These are phyloP conservation scores for Ditylenchus dipsaci DNA, from an alignment of 1,140 invertebrate genomes.

Conservation along the genomic window DNA sequence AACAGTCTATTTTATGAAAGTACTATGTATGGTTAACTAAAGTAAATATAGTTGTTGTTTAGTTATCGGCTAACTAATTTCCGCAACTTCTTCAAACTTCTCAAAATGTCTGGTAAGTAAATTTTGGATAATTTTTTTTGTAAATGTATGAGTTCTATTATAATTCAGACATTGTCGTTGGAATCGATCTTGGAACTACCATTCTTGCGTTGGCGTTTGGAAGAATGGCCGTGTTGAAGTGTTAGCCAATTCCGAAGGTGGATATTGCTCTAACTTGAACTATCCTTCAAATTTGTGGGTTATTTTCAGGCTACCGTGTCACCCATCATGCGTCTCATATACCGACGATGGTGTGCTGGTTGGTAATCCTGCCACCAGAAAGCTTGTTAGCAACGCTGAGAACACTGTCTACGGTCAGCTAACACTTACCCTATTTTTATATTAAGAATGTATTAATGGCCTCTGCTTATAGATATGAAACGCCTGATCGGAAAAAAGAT, in stretches of 20 bases:
- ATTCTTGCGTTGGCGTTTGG: slow-evolving; percentile 83
- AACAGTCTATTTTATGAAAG: too few species aligned
- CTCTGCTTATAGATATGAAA: neutral
- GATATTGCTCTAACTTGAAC: neutral
- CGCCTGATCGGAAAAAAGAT: neutral
- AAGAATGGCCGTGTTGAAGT: neutral
- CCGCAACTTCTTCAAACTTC: too few species aligned
- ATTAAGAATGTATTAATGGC: neutral
- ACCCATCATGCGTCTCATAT: neutral
- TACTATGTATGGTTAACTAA: too few species aligned
- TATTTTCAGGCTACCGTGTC: neutral
- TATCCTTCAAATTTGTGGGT: too few species aligned
- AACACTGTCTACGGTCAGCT: neutral
- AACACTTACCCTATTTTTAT: neutral
- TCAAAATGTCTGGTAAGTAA: too few species aligned
- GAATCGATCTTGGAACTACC: slow-evolving; percentile 93
- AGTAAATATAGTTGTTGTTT: too few species aligned
- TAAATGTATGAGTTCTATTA: too few species aligned
- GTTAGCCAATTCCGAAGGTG: neutral
- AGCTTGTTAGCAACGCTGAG: neutral
- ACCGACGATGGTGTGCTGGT: neutral
- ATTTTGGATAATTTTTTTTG: too few species aligned
- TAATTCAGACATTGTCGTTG: slow-evolving; percentile 77
- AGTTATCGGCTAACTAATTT: too few species aligned
- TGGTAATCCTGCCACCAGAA: neutral